Base-by-base conservation (phyloP, 2,113 vertebrate species). In the Proteles cristata region DNA sequence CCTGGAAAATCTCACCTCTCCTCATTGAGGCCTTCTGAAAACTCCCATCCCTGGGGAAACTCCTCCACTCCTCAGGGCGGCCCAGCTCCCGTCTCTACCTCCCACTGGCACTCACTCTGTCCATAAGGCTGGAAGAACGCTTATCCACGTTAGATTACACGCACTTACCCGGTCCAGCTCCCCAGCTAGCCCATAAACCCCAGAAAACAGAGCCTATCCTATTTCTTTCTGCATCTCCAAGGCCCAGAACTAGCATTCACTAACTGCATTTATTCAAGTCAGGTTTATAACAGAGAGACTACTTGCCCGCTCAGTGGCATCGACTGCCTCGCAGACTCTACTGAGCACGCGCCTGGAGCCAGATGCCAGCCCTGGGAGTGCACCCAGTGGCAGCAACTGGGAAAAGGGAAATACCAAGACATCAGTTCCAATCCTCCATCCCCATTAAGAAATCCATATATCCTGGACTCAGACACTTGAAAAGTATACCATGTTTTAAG, bases 321-420 rank as follows among this genome's bases (percentile, higher is more conserved):
- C 10, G 33, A 28, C 43, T 21, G 25, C 11, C 58, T n/a, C 66
- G 10, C 43, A 17, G 28, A 11, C 33, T 11, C 0, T 6, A 4
- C 31, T 1, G 73, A 45, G 71, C 17, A 7, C 2, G 2, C 7
- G 21, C 58, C 17, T 66, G 45, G 43, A 68, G 80, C 21, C n/a
- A 11, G 68, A n/a, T 7, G 0, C 53, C 63, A 7, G 16, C n/a
- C 69, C 31, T 4, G 19, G 0, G 3, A 1, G 14, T 0, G n/a
- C 7, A 14, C 7, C 45, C 4, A 0, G 61, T 16, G 0, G 15
- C 39, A 48, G 69, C 53, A 35, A 55, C 11, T 1, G n/a, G 63
- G 31, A 10, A 23, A 31, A 76, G 48, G 53, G 43, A 33, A 17
- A 55, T 5, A 31, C 4, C 0, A 16, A 39, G 88, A 28, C 50